phyloP scores from a whole-genome alignment of 2,888 invertebrate species.

The Lepidocyrtoides sp. region DNA sequence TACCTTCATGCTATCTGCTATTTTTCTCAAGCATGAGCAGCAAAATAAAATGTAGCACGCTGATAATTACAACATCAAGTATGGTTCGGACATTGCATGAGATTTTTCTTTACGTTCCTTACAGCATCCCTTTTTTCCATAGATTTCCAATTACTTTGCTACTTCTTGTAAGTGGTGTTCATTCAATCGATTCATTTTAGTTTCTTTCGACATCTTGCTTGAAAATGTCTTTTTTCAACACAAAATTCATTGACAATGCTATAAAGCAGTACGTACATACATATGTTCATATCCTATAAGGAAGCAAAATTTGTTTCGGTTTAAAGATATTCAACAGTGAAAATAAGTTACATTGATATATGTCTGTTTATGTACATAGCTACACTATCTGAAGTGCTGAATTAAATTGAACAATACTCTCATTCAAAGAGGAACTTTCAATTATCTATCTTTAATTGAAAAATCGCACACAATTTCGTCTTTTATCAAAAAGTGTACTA shows the following conservation, averaged over 20 bases:
- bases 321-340: too few species aligned
- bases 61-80: slow-evolving; percentile 1
- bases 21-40: not conserved
- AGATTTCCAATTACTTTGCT: not conserved
- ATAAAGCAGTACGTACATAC: too few species aligned
- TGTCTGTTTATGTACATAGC: not conserved
- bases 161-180: not conserved
- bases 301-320: too few species aligned
- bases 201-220: not conserved
- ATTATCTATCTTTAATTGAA: slow-evolving; percentile 26
- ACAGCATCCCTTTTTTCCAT: not conserved
- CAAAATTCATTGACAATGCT: too few species aligned
- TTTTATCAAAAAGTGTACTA: not conserved
- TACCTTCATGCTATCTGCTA: too few species aligned
- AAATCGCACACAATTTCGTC: not conserved
- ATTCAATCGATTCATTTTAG: not conserved
- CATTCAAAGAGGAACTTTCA: not conserved
- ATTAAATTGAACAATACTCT: not conserved
- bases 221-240: too few species aligned
- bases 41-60: not conserved
- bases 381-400: too few species aligned
- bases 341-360: not conserved
- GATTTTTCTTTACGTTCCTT: not conserved
- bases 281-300: too few species aligned
- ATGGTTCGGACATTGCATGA: not conserved